Percentiles rank a stretch among this genome's conserved stretches.
These are phyloP conservation scores for Nyctibius bracteatus DNA, from an alignment of 2,113 vertebrate genomes.

Conservation along the genomic window DNA sequence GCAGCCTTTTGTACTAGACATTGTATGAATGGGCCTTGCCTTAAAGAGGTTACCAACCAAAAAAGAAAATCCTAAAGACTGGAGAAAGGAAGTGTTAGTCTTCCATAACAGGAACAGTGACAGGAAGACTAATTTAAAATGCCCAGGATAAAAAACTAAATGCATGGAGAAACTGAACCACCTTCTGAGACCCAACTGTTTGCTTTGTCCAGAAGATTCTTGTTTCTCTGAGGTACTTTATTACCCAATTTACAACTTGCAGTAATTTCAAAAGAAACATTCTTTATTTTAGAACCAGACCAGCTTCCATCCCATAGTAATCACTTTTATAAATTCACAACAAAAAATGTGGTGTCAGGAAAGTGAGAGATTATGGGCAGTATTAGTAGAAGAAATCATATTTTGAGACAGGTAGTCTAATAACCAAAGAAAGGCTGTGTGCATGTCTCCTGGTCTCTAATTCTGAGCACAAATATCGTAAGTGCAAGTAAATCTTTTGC, in stretches of 20 bases:
- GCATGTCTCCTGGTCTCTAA: background rate
- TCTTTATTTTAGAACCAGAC: background rate
- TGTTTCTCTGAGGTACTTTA: background rate
- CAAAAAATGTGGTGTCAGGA: background rate
- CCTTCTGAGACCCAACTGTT: background rate
- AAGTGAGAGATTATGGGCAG: background rate
- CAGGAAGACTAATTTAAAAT: background rate
- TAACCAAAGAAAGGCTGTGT: background rate
- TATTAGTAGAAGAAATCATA: background rate
- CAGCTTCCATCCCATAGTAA: background rate
- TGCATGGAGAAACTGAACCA: background rate
- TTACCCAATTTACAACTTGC: background rate
- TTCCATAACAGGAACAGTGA: background rate
- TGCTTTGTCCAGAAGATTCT: background rate
- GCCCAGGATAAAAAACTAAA: background rate
- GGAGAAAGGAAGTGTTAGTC: background rate
- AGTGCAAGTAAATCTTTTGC: background rate
- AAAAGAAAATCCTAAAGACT: background rate
- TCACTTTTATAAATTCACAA: background rate
- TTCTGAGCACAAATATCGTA: background rate
- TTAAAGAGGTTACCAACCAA: background rate
- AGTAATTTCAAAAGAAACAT: background rate
- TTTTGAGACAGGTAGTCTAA: background rate
- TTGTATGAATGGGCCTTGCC: background rate
- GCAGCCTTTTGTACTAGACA: constrained; percentile 1